A percentile compares a stretch with the other conserved stretches of the same genome.
These are phyloP conservation scores for Taxidea taxus DNA, from an alignment of 2,113 vertebrate species.

Conservation along the genomic window DNA sequence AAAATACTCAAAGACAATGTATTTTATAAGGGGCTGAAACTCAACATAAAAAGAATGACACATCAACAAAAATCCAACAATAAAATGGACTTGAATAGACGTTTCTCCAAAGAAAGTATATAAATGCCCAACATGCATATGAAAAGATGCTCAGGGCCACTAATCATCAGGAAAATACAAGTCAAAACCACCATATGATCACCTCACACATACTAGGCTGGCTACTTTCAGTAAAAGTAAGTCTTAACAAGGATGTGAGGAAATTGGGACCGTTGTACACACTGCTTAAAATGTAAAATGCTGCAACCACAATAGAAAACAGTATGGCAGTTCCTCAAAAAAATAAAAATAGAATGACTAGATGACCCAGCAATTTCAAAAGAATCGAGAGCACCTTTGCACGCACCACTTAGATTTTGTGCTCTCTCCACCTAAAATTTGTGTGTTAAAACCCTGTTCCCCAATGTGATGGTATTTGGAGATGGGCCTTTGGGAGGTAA, in stretches of 20 bases:
- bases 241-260: background rate
- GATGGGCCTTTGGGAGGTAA: background rate
- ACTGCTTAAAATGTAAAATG: background rate
- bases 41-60: background rate
- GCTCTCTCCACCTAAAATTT: background rate
- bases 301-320: background rate
- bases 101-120: background rate
- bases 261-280: background rate
- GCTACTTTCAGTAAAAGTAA: background rate
- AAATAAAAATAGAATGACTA: background rate
- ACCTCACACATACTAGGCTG: background rate
- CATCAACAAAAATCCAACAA: background rate
- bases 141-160: background rate
- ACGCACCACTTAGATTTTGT: background rate
- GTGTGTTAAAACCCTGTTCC: background rate
- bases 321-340: background rate
- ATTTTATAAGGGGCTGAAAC: background rate
- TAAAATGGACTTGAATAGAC: background rate
- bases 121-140: background rate
- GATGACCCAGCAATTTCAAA: background rate
- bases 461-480: background rate
- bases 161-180: slow-evolving; percentile 9
- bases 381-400: background rate
- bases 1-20: background rate
- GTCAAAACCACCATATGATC: background rate